phyloP scores from a whole-genome alignment of 2,797 vertebrate genomes.

The Acipenser transmontanus region DNA sequence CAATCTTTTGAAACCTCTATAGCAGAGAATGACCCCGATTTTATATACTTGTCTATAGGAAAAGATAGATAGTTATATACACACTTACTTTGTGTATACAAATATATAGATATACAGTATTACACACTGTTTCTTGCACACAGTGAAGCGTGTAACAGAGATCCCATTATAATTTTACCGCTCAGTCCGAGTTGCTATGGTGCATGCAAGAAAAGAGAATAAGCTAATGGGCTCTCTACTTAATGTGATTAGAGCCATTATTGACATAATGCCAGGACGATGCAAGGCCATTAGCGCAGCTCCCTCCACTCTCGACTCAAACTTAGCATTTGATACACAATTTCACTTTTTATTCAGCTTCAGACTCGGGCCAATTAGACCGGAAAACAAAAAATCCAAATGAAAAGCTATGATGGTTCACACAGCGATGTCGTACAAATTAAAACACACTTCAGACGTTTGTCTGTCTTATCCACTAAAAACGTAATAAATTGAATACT shows the following conservation, averaged over 20 bases:
- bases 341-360: conserved; percentile 69
- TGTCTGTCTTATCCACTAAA: conserved; percentile 62
- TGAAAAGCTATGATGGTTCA: conserved; percentile 69
- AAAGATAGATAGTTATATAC: no score
- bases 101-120: no score
- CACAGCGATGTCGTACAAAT: conserved; percentile 56
- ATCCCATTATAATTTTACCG: conserved; percentile 51
- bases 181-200: conserved; percentile 65
- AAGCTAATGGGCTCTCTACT: conserved; percentile 96
- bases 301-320: conserved; percentile 68
- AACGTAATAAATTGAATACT: conserved; percentile 69
- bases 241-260: conserved; percentile 99
- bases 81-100: no score
- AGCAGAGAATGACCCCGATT: no score
- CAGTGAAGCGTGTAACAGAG: not conserved
- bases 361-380: conserved; percentile 59
- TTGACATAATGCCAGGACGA: conserved; percentile 98
- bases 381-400: conserved; percentile 47
- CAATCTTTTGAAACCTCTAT: no score
- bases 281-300: conserved; percentile 90
- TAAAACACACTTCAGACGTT: conserved; percentile 68
- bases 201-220: conserved; percentile 71
- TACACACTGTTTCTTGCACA: no score
- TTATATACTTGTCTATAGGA: no score
- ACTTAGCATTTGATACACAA: conserved; percentile 70